phyloP scores from a whole-genome alignment of 2,888 invertebrate species.

The Agrypnus murinus region DNA sequence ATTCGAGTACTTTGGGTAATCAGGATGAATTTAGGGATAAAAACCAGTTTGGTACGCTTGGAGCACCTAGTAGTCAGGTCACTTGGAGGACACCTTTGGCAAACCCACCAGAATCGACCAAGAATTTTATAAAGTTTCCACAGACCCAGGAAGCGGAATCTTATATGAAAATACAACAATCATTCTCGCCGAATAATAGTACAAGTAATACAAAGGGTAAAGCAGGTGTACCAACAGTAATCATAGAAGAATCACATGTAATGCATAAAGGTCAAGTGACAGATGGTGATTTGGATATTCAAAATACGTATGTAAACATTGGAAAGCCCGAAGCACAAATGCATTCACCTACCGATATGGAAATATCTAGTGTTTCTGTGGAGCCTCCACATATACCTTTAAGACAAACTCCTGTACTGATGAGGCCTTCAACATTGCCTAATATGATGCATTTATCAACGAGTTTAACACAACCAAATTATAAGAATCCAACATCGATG shows the following conservation, averaged over 20 bases:
- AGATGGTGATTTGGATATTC: slow-evolving; percentile 68
- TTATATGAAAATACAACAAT: slow-evolving; percentile 38
- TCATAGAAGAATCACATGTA: slow-evolving; percentile 58
- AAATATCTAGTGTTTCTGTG: slow-evolving; percentile 57
- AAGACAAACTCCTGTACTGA: slow-evolving; percentile 47
- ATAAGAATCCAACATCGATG: slow-evolving; percentile 45
- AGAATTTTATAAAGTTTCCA: slow-evolving; percentile 15
- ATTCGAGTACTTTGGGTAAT: slow-evolving; percentile 74
- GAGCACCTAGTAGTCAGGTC: slow-evolving; percentile 64
- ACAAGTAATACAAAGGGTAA: not conserved
- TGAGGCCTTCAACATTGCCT: slow-evolving; percentile 24
- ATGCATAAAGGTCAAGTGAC: slow-evolving; percentile 70
- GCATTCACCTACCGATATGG: slow-evolving; percentile 63
- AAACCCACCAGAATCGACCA: slow-evolving; percentile 30
- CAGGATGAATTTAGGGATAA: slow-evolving; percentile 71
- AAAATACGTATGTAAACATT: slow-evolving; percentile 70
- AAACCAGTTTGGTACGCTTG: slow-evolving; percentile 58
- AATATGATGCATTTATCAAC: slow-evolving; percentile 16
- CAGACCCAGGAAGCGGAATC: slow-evolving; percentile 9
- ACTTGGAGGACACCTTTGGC: slow-evolving; percentile 64
- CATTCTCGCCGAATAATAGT: slow-evolving; percentile 6
- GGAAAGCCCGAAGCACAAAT: slow-evolving; percentile 70
- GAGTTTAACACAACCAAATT: slow-evolving; percentile 43
- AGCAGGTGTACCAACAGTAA: slow-evolving; percentile 45
- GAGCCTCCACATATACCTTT: slow-evolving; percentile 51